Percentiles rank a stretch among this genome's conserved stretches.
These are phyloP conservation scores for Asteroscopus sphinx DNA, from an alignment of 2,888 invertebrate genomes.

Conservation along the genomic window DNA sequence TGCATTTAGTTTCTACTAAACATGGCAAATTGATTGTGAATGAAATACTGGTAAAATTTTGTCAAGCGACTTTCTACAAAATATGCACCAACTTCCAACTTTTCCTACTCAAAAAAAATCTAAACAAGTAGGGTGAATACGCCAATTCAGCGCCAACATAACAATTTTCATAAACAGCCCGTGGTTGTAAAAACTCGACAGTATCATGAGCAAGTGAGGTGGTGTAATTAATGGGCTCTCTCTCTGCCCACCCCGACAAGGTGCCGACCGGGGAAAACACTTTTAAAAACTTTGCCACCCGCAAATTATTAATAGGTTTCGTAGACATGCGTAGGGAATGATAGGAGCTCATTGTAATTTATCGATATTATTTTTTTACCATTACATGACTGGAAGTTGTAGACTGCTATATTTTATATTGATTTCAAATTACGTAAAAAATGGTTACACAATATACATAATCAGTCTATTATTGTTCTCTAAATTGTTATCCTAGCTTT, in stretches of 20 bases:
- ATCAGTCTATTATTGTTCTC: too few species aligned
- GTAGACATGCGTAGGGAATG: constrained; percentile 67
- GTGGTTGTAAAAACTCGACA: constrained; percentile 77
- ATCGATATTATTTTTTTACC: constrained; percentile 26
- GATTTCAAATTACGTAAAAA: too few species aligned
- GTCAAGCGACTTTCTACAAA: neutral
- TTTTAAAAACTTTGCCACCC: constrained; percentile 86
- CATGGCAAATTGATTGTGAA: too few species aligned
- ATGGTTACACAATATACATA: too few species aligned
- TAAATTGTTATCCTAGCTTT: too few species aligned
- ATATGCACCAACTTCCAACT: constrained; percentile 10
- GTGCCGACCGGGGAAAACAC: constrained; percentile 78
- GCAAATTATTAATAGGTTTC: constrained; percentile 88
- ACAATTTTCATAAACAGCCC: constrained; percentile 63
- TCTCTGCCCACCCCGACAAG: constrained; percentile 58
- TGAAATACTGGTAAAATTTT: too few species aligned
- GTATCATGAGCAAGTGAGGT: constrained; percentile 78
- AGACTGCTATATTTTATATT: too few species aligned
- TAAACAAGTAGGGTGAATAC: constrained; percentile 40
- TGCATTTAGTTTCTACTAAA: too few species aligned
- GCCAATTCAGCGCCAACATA: constrained; percentile 50
- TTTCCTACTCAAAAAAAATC: constrained; percentile 25
- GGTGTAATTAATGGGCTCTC: constrained; percentile 79
- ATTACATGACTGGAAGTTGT: too few species aligned
- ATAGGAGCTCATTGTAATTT: neutral